Evolutionary conservation across 2,888 invertebrate genomes (phyloP).

Genomic region (Cylloceria caligata): DNA sequence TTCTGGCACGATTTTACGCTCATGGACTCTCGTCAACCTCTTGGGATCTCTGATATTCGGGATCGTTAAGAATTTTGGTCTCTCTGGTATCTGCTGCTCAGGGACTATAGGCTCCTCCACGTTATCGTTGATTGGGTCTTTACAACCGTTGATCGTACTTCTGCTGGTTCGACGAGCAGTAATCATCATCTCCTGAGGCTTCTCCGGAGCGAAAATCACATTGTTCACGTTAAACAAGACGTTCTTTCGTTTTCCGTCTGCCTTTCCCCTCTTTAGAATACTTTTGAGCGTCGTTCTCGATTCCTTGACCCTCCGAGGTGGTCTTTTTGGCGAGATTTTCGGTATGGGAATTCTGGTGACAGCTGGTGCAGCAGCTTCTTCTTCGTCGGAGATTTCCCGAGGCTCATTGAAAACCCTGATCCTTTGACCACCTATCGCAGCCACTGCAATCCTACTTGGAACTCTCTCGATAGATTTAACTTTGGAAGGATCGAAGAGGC

Average conservation of each 20-base stretch:
- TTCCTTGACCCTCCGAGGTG: constrained; percentile 87
- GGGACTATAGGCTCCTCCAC: constrained; percentile 70
- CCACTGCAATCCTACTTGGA: constrained; percentile 79
- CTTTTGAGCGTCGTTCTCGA: constrained; percentile 80
- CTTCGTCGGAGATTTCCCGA: constrained; percentile 76
- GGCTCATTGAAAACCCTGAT: constrained; percentile 88
- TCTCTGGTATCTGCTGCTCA: constrained; percentile 71
- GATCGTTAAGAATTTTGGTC: constrained; percentile 81
- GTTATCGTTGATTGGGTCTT: constrained; percentile 22
- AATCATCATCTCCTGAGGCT: constrained; percentile 72
- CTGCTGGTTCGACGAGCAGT: constrained; percentile 67
- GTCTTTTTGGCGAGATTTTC: constrained; percentile 87
- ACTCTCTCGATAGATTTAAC: constrained; percentile 83
- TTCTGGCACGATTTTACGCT: constrained; percentile 74
- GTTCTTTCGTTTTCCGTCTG: constrained; percentile 77
- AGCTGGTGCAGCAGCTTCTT: constrained; percentile 62
- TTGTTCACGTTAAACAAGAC: constrained; percentile 83
- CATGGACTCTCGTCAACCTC: constrained; percentile 70
- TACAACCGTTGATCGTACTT: constrained; percentile 45
- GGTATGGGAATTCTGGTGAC: constrained; percentile 82
- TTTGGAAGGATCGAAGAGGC: constrained; percentile 81
- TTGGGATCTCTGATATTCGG: constrained; percentile 81
- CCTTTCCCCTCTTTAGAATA: constrained; percentile 78
- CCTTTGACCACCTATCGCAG: constrained; percentile 89
- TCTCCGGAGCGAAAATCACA: constrained; percentile 83